Conservation (phyloP, 2,113 vertebrate species). For the Eubucco bourcierii region DNA sequence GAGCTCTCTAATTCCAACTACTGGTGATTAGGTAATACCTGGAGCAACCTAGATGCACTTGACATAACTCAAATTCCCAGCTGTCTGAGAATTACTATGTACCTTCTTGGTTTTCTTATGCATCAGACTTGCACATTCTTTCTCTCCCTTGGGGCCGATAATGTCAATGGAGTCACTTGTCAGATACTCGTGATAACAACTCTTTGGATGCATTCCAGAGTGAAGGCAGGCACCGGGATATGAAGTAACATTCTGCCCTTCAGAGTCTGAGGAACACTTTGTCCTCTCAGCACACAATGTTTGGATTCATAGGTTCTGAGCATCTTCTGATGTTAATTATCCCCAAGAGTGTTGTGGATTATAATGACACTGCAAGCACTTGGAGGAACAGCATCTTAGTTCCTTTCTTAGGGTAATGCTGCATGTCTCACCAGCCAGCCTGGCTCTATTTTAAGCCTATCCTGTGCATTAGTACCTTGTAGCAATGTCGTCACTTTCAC, state of each 20-base stretch:
- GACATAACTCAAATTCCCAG: background rate
- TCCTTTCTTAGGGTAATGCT: background rate
- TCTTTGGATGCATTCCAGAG: background rate
- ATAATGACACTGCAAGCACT: background rate
- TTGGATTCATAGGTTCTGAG: background rate
- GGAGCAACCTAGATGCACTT: background rate
- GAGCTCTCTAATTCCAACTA: background rate
- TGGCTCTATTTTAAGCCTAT: background rate
- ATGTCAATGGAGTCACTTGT: background rate
- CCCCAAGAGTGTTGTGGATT: background rate
- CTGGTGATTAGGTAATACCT: background rate
- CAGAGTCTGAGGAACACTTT: background rate
- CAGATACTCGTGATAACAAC: background rate
- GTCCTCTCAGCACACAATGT: background rate
- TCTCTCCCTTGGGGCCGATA: background rate
- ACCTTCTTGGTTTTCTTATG: background rate
- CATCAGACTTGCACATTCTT: background rate
- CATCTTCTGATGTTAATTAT: background rate
- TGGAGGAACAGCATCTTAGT: background rate
- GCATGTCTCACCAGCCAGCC: background rate
- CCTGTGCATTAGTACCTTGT: conserved; percentile 55
- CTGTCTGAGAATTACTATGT: background rate
- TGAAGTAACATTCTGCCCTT: background rate
- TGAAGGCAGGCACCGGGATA: background rate
- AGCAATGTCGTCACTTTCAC: conserved; percentile 75